Percentiles rank a stretch among this genome's conserved stretches.
phyloP scores from a whole-genome alignment of 2,113 vertebrate species.

The Gnathochromis pfefferi region DNA sequence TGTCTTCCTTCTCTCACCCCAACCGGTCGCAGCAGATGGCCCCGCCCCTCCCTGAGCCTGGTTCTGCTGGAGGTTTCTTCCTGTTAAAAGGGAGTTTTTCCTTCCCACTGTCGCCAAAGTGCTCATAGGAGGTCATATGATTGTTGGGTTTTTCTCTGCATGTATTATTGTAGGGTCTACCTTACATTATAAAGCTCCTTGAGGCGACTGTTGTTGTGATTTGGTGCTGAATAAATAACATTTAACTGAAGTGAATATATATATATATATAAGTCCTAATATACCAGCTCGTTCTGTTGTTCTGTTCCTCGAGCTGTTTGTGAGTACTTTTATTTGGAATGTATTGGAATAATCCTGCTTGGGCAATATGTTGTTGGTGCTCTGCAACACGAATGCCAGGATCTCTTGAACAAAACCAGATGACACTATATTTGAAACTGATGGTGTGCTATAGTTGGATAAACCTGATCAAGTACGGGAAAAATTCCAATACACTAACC shows the following conservation, averaged over 20 bases:
- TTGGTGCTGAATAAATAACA: neutral
- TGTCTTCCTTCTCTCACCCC: neutral
- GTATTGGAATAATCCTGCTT: neutral
- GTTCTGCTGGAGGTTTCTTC: fast-evolving
- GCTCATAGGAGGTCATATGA: no score
- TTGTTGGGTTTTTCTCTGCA: no score
- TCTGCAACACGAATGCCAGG: neutral
- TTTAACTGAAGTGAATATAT: neutral
- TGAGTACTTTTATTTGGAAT: neutral
- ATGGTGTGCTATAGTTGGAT: neutral
- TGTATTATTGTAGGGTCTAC: fast-evolving
- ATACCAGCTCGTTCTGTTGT: neutral
- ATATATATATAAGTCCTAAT: neutral
- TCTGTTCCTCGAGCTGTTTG: neutral
- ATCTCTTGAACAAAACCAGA: neutral
- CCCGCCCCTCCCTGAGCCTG: no score
- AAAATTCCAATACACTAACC: neutral
- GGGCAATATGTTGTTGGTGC: neutral
- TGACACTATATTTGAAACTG: neutral
- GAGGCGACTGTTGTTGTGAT: fast-evolving
- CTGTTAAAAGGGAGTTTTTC: no score
- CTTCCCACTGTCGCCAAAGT: fast-evolving
- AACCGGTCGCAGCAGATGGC: fast-evolving
- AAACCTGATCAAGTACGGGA: neutral
- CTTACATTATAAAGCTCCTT: no score